Conservation (phyloP, 2,888 invertebrate genomes). For the Epirrhoe tristata region DNA sequence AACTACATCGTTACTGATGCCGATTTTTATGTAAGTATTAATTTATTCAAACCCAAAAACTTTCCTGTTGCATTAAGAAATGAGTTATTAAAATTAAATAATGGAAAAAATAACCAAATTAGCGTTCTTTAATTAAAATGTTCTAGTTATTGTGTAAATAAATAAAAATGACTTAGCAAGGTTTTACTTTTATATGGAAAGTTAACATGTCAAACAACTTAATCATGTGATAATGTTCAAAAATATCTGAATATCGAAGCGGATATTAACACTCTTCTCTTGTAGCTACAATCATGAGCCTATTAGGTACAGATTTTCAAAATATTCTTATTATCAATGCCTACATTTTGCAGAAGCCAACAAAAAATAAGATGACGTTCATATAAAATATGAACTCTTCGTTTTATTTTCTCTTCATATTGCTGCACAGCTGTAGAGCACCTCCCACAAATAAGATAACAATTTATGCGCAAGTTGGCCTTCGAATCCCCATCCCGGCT, state of each 20-base stretch:
- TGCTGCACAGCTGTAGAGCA: constrained; percentile 3
- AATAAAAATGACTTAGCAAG: neutral
- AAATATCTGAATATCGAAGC: too few species aligned
- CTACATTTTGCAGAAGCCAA: too few species aligned
- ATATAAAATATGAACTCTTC: neutral
- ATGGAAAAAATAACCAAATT: constrained; percentile 14
- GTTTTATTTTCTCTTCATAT: neutral
- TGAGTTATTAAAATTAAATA: constrained; percentile 19
- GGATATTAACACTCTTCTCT: too few species aligned
- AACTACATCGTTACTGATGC: constrained; percentile 3
- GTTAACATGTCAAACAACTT: too few species aligned
- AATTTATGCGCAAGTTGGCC: constrained; percentile 26
- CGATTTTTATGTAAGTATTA: constrained; percentile 22
- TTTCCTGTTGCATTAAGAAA: constrained; percentile 14
- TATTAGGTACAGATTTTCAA: too few species aligned
- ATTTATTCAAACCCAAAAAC: constrained; percentile 34
- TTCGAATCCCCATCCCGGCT: constrained; percentile 21
- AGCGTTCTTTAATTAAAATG: neutral
- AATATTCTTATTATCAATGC: too few species aligned
- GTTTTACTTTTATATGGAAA: neutral
- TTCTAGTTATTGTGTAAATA: neutral
- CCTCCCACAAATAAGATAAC: neutral
- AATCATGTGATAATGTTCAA: too few species aligned
- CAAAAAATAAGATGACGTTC: neutral
- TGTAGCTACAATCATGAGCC: too few species aligned